A percentile compares a stretch with the other conserved stretches of the same genome.
phyloP scores from a whole-genome alignment of 1,140 invertebrate species.

The Prorops nasuta region DNA sequence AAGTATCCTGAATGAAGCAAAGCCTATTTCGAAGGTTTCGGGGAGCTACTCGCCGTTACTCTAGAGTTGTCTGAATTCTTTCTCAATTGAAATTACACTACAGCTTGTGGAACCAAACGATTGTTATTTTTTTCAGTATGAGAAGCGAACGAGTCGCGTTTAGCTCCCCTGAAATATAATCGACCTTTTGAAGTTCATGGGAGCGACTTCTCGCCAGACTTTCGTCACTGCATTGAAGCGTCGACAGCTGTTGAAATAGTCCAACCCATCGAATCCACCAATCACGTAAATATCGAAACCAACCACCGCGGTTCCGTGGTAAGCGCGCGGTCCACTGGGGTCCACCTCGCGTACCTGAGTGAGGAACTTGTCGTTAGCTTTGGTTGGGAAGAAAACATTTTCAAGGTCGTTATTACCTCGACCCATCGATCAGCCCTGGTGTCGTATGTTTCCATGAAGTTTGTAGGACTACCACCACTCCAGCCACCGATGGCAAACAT shows the following conservation, averaged over 20 bases:
- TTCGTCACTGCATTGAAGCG: conserved; percentile 67
- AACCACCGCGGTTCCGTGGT: conserved; percentile 71
- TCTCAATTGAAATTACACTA: too few relatives aligned
- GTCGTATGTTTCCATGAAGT: conserved; percentile 76
- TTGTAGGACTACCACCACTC: conserved; percentile 69
- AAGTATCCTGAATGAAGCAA: too few relatives aligned
- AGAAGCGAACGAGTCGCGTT: conserved; percentile 1
- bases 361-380: background rate
- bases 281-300: conserved; percentile 68
- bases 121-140: too few relatives aligned
- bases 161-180: conserved; percentile 20
- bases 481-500: conserved; percentile 76
- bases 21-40: too few relatives aligned
- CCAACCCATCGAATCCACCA: conserved; percentile 67
- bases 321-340: conserved; percentile 65
- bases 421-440: conserved; percentile 75
- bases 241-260: conserved; percentile 66
- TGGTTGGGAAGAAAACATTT: background rate
- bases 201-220: conserved; percentile 63
- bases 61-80: too few relatives aligned
- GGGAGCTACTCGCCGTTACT: conserved; percentile 18
- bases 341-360: conserved; percentile 59
- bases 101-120: too few relatives aligned
- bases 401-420: conserved; percentile 44
- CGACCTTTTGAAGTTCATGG: conserved; percentile 64